These are phyloP conservation scores for Columba janthina DNA, from an alignment of 2,113 vertebrate genomes.

Conservation along the genomic window DNA sequence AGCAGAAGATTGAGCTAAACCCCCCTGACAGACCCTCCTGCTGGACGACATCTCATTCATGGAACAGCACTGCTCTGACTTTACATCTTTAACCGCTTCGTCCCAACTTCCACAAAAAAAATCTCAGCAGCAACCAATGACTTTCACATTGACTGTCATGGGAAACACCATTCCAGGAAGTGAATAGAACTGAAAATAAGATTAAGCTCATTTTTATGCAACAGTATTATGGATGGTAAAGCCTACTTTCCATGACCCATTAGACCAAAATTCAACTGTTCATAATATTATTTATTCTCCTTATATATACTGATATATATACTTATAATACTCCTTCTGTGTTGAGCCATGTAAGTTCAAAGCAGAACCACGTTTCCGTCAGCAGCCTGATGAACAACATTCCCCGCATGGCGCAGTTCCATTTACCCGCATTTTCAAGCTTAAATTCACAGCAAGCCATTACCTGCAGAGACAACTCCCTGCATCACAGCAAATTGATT, in stretches of 20 bases:
- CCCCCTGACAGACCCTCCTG: neutral
- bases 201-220: neutral
- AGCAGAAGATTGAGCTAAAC: neutral
- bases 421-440: neutral
- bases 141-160: neutral
- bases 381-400: neutral
- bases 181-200: neutral
- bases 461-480: neutral
- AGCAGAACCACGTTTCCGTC: neutral
- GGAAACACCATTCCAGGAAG: neutral
- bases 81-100: neutral
- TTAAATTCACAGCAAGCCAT: neutral
- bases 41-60: accelerated
- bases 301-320: accelerated
- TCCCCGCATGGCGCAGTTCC: accelerated
- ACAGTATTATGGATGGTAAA: neutral
- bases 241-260: neutral
- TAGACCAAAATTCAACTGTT: neutral
- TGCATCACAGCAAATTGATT: neutral
- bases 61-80: neutral
- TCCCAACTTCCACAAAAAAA: neutral
- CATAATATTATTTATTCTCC: neutral
- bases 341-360: neutral
- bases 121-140: neutral
- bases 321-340: accelerated